phyloP scores from a whole-genome alignment of 30 jellyfish, hydroid and myxozoan species.

The Turritopsis rubra region DNA sequence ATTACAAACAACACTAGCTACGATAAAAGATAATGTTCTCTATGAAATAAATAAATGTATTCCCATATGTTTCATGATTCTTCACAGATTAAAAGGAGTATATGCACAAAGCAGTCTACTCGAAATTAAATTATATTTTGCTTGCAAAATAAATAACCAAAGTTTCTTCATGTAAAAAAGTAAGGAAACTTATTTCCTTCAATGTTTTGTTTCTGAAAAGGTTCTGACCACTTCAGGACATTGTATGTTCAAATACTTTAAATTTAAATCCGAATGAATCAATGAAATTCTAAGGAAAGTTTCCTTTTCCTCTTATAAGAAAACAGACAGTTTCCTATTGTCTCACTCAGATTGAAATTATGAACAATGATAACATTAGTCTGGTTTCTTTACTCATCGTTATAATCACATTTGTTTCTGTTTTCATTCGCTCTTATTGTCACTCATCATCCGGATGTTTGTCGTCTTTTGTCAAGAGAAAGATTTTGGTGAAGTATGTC shows the following conservation, averaged over 20 bases:
- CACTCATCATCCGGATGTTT: background rate
- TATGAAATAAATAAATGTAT: no score
- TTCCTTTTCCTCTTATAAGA: background rate
- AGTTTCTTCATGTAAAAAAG: background rate
- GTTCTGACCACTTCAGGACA: background rate
- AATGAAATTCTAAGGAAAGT: background rate
- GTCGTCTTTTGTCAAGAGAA: background rate
- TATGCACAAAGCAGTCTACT: no score
- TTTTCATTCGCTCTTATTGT: background rate
- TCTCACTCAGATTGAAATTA: background rate
- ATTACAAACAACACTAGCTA: background rate
- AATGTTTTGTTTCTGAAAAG: background rate
- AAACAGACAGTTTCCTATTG: background rate
- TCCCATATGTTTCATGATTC: no score
- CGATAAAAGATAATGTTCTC: no score
- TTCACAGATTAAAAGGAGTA: no score
- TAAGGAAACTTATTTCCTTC: background rate
- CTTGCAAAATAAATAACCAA: background rate
- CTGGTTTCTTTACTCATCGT: background rate
- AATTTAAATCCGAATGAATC: background rate
- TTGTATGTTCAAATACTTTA: background rate
- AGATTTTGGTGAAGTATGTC: background rate
- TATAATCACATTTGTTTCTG: background rate
- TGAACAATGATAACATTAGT: background rate
- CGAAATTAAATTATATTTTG: background rate